Conservation (phyloP, 2,888 invertebrate species). For the Autographa pulchrina region DNA sequence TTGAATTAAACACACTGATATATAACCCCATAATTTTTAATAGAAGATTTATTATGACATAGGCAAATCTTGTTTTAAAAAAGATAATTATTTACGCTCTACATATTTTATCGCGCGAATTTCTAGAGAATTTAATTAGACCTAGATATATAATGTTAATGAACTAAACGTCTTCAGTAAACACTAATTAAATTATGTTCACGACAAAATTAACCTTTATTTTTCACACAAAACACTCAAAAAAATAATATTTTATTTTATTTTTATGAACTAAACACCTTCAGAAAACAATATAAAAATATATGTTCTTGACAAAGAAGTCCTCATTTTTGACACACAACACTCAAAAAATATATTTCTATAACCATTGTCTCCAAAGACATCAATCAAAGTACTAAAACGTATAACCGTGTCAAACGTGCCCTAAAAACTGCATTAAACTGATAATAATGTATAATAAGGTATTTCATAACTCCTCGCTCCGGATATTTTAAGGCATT, state of each 20-base stretch:
- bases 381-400: conserved; percentile 6
- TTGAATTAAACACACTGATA: neutral
- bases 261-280: no score
- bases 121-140: no score
- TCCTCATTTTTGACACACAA: neutral
- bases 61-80: neutral
- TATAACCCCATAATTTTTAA: neutral
- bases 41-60: neutral
- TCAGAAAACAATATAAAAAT: no score
- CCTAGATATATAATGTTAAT: no score
- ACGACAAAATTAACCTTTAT: neutral
- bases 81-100: neutral
- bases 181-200: no score
- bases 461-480: conserved; percentile 59
- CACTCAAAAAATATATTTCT: no score
- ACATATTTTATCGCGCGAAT: neutral
- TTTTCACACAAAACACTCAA: no score
- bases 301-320: no score
- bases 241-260: no score
- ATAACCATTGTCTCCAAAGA: neutral
- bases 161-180: no score
- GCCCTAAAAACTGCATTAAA: conserved; percentile 19
- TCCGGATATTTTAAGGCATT: conserved; percentile 61
- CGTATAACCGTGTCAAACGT: conserved; percentile 3
- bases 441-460: conserved; percentile 29